Base-by-base conservation (phyloP, 2,113 vertebrate species). In the Eudyptes chrysolophus region DNA sequence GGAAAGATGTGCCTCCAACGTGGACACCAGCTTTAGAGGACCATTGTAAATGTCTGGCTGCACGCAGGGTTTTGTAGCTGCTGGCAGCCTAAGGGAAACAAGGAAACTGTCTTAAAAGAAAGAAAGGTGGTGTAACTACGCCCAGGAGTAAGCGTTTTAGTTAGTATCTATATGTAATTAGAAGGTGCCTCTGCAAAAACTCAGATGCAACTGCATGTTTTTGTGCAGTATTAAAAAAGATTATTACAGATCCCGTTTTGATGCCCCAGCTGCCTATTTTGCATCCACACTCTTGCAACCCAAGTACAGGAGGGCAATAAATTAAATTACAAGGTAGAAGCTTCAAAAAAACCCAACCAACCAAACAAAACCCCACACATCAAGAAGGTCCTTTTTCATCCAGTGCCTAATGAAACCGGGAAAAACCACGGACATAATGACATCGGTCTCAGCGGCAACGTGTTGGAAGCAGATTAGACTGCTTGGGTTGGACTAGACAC, bases 1-100 rank as follows among this genome's bases (percentile, higher is more conserved):
- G 20, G 70, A 44, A 61, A 66, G 29, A 66, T 0, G 0, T 30
- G 20, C 32, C 32, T 49, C 27, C 30, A 25, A 1, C 0, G 0
- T 10, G 40, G 21, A 13, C 5, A 5, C 3, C 8, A 4, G 11
- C 21, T 75, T 92, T 20, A 34, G n/a, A 40, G 38, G 42, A 44
- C 15, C 3, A 3, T 42, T 49, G 16, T 12, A 16, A 32, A 21
- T 5, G 9, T 5, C 55, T 29, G 22, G 14, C 38, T 66, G 30
- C 22, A 29, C 5, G 15, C 10, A 36, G 44, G 13, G 44, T 12
- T 84, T 36, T 38, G 29, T 62, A 38, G 36, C 44, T 72, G 55
- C 30, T 26, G 17, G 19, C 32, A 60, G 52, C 29, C 38, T 27
- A 27, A 38, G 11, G 34, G 10, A 85, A 75, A 65, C 19, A n/a